Evolutionary conservation across 2,797 vertebrate species (phyloP), one percentile per base, ranked within the genome.

Genomic region (Sebastes kiyomatsui): DNA sequence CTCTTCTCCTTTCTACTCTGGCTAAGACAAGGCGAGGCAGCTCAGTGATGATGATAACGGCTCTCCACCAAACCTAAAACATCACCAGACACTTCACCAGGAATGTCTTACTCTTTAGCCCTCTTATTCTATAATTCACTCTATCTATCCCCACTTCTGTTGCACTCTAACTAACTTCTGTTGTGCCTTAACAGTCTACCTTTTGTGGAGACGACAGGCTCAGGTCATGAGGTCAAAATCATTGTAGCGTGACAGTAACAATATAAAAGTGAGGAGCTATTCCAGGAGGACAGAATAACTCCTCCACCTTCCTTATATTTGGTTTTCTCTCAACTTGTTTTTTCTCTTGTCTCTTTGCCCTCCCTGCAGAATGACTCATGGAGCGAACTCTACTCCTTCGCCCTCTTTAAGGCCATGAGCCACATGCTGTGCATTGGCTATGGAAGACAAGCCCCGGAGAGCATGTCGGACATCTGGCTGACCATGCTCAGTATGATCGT

Each of bases 401-500:
- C 98, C 13, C 95, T 99, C 86, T 99, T 99, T 94, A 99, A 99
- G 93, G 97, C 98, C 62, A 99, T 99, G 98, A 99, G 98, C 93
- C 98, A 99, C 95, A 99, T 99, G 98, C 94, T 99, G 69, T 99
- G 98, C 87, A 99, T 99, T 1, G 98, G 98, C 7, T 99, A 99
- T 0, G 98, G 98, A 64, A 95, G 98, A 52, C 98, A 99, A 89
- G 98, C 98, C 0, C 98, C 98, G 0, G 97, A 99, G 95, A 97
- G 98, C 95, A 98, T 98, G 97, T 97, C 98, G 0, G 98, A 99
- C 92, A 97, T 99, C 95, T 99, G 98, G 98, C 95, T 99, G 33
- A 99, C 98, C n/a, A 99, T 99, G 98, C 96, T 99, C 33, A 99
- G 98, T 85, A 99, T 99, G 98, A 99, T 99, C 0, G 97, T 99